Base-by-base conservation (phyloP, 37 sponge, comb jelly and placozoan species). In the Cliona cf. orientalis region DNA sequence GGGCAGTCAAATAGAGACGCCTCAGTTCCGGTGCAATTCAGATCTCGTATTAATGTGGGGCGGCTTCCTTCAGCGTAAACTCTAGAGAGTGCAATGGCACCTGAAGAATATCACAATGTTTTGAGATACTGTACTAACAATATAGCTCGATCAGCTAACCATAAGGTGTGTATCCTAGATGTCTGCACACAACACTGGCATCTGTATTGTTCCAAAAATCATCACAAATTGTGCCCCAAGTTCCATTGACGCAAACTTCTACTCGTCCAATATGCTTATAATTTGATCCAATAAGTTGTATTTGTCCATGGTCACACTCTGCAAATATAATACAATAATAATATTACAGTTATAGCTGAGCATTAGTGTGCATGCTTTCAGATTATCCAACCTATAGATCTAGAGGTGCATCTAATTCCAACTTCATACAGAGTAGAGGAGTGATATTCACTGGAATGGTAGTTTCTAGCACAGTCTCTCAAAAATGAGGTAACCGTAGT, bases 201-300 rank as follows among this genome's bases (percentile, higher is more conserved):
- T 69, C 71, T 37, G 33, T 69, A 34, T 69, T 69, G 71, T 69
- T 34, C 71, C 71, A 73, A 35, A 46, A 73, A 28, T 73, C 31
- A 41, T 33, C 29, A 33, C 74, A 73, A 26, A 73, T 46, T 14
- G 74, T 45, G 12, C 74, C 74, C 74, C 74, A 73, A 9, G 33
- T 31, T 45, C 74, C 74, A 44, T 73, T 73, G 23, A 46, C 6
- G 46, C 74, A 73, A 26, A 73, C 22, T 23, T 73, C 74, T n/a
- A 73, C 74, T 73, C 53, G 53, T 6, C 74, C 74, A 49, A 49
- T 19, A 9, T 49, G 53, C 53, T 49, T 49, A 14, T 19, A 49
- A 49, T 49, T 49, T 49, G 53, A 49, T 14, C 53, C 53, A 49
- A 49, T 14, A 49, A 49, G 53, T 49, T 49, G 53, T 19, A 49